Base-by-base conservation (phyloP, 2,888 invertebrate species). In the Rhingia rostrata region DNA sequence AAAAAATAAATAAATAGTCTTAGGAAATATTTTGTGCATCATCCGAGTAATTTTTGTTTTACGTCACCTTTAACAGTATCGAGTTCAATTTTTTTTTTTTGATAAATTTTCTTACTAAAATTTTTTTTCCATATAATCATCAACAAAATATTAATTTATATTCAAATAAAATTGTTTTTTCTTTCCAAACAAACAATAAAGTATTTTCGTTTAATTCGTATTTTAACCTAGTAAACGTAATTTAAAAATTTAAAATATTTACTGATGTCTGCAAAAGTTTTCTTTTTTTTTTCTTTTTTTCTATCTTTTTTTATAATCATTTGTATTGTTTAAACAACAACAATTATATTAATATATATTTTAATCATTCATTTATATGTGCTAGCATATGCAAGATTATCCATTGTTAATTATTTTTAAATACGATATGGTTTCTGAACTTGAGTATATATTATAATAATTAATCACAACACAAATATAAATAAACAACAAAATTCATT, bases 371-470 rank as follows among this genome's bases (percentile, higher is more conserved):
- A 72, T 72, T 60, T 51, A 47, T 51, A 54, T 47, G 49, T 58
- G 56, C 56, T 54, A 69, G 63, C 67, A 39, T 64, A 64, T 43
- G 37, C 63, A 39, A 61, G 37, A 74, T 61, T 74, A 85, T 81
- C 60, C 73, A 51, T 81, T 85, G 73, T 77, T 85, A 73, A 69
- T 81, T 81, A 85, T 81, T 85, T 81, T 85, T 85, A 85, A 85
- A 85, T 85, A 85, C 85, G 85, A 85, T 85, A 85, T 85, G 81
- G 85, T 85, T 85, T 85, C 81, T 64, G 53, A 64, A 80, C 85
- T 85, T 85, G 85, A 85, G 85, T 85, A 80, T 74, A 64, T 69
- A 63, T 49, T 66, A 79, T 75, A 70, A 66, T 72, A 80, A 85
- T 66, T 70, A 85, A 80, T 70, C 60, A 81, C 61, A 45, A 39